Conservation (phyloP, 2,888 invertebrate species). For the Ptilodon capucinus region DNA sequence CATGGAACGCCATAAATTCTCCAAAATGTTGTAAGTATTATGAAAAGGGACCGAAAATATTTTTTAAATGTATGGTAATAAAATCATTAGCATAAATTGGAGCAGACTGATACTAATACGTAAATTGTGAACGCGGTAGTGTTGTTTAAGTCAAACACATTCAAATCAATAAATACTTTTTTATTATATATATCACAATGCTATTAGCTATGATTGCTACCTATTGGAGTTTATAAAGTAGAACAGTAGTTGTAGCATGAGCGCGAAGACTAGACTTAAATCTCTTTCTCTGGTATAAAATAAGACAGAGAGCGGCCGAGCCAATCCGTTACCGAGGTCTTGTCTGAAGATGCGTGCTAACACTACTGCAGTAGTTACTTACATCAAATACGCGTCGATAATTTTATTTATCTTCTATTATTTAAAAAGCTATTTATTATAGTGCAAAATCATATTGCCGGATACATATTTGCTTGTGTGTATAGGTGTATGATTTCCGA, state of each 20-base stretch:
- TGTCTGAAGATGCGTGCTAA: no score
- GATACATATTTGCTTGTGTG: neutral
- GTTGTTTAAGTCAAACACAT: conserved; percentile 26
- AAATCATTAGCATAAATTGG: conserved; percentile 57
- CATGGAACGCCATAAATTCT: conserved; percentile 15
- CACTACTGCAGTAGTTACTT: no score
- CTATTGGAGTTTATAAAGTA: conserved; percentile 6
- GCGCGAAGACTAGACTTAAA: no score
- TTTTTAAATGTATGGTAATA: conserved; percentile 49
- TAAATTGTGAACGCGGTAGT: conserved; percentile 47
- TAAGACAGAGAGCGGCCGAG: no score
- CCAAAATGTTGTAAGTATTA: conserved; percentile 61
- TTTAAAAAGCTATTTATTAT: no score
- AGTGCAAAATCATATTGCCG: neutral
- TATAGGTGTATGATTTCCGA: conserved; percentile 11
- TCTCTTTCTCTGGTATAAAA: no score
- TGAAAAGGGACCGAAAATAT: conserved; percentile 68
- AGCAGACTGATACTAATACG: conserved; percentile 65
- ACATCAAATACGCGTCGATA: no score
- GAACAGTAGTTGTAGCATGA: conserved; percentile 1
- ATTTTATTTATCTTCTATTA: no score
- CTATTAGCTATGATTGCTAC: conserved; percentile 12
- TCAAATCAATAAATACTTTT: conserved; percentile 2
- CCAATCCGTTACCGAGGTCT: no score
- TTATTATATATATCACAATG: conserved; percentile 4